Evolutionary conservation across 2,113 vertebrate species (phyloP), one percentile per base, ranked within the genome.

Genomic region (Gnathochromis pfefferi): DNA sequence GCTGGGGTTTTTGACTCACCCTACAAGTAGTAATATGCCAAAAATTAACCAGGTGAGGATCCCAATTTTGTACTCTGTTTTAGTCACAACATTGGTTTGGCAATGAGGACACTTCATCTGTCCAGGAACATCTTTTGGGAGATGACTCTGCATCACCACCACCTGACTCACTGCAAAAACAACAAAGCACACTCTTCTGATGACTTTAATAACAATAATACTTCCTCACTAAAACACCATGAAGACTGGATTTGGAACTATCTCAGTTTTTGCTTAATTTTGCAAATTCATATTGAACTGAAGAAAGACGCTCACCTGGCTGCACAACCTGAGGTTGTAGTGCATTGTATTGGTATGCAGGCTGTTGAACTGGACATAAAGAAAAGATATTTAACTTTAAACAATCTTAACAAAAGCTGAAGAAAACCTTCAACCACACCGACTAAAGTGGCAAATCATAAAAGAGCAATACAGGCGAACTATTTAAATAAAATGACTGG

Each of bases 31-130:
- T 1, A 96, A 16, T 4, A 4, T 0, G 2, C 79, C 93, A 70
- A 89, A 94, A 19, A 94, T 23, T 16, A 85, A 0, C 96, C 96
- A 97, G 40, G 92, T 90, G 21, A 94, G 65, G 10, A 86, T 1
- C 1, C 96, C 95, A 2, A 11, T 78, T 28, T 7, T 88, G 83
- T 94, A 19, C 6, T 38, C 9, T 0, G 8, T 65, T 11, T 3
- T 35, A 4, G 96, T 96, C 23, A 94, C 1, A 2, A 96, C 85
- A 7, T 12, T 14, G 2, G 5, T 83, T 0, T 86, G 82, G 57
- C 96, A 96, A 49, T 83, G 12, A 16, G 90, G 88, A 87, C 96
- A 97, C 7, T 3, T 9, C 87, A 93, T 92, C 57, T 85, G 92
- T 16, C 83, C 91, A 1, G 95, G 63, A n/a, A 14, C 10, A 1